These are phyloP conservation scores for Lepus americanus DNA, from an alignment of 2,113 vertebrate species.

Conservation along the genomic window DNA sequence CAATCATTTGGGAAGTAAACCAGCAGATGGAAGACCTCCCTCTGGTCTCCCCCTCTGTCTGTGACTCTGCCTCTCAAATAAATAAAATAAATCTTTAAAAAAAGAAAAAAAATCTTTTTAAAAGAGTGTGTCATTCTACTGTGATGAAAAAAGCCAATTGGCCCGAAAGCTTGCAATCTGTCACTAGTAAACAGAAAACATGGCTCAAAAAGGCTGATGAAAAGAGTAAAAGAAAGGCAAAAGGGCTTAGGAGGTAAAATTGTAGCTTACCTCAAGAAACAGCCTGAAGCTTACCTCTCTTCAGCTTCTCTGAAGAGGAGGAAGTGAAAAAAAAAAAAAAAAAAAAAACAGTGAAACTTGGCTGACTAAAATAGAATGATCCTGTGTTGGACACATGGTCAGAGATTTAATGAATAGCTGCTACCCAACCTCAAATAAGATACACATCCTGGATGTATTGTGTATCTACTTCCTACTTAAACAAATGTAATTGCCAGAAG, in stretches of 20 bases:
- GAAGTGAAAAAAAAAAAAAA: neutral
- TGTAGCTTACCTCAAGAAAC: neutral
- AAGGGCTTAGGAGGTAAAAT: neutral
- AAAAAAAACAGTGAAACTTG: neutral
- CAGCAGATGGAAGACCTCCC: too few species aligned
- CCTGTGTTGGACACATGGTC: neutral
- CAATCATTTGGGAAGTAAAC: too few species aligned
- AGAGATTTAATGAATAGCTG: neutral
- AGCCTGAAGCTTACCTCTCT: slow-evolving; percentile 18
- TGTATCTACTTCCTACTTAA: slow-evolving; percentile 15
- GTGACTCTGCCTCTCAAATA: too few species aligned
- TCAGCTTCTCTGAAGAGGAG: slow-evolving; percentile 15
- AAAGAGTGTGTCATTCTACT: neutral
- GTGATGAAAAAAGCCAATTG: slow-evolving; percentile 5
- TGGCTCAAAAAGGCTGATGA: neutral
- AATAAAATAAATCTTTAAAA: too few species aligned
- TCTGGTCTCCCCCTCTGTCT: too few species aligned
- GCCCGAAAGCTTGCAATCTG: slow-evolving; percentile 38
- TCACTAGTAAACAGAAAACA: slow-evolving; percentile 25
- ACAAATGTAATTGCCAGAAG: slow-evolving; percentile 41
- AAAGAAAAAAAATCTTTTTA: too few species aligned
- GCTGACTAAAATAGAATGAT: neutral
- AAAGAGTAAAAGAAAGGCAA: slow-evolving; percentile 43
- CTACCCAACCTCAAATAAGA: neutral
- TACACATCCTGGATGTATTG: neutral